A percentile compares a stretch with the other conserved stretches of the same genome.
phyloP scores from a whole-genome alignment of 2,888 invertebrate species.

The Ditula angustiorana region DNA sequence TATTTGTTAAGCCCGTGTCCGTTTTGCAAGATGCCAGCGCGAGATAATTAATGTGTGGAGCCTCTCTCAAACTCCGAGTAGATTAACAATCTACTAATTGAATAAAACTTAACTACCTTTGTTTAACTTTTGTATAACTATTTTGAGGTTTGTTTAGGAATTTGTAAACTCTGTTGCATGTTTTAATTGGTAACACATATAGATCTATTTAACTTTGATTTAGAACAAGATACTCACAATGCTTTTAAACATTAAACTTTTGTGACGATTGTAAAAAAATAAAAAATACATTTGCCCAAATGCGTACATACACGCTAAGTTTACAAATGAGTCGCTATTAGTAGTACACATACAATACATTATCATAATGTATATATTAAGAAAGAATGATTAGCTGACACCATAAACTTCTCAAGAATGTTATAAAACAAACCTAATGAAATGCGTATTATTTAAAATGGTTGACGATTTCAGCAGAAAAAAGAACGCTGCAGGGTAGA shows the following conservation, averaged over 20 bases:
- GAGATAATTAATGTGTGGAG: constrained; percentile 78
- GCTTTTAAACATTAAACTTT: neutral
- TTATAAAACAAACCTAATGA: too few relatives aligned
- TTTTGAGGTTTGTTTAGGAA: constrained; percentile 27
- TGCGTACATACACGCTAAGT: too few relatives aligned
- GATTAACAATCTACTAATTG: constrained; percentile 70
- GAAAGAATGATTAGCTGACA: too few relatives aligned
- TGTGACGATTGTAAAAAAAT: too few relatives aligned
- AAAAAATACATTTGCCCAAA: too few relatives aligned
- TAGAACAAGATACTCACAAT: neutral
- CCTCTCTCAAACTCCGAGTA: constrained; percentile 59
- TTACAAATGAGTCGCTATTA: too few relatives aligned
- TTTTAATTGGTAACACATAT: constrained; percentile 1
- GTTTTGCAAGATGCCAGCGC: constrained; percentile 71
- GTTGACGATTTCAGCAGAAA: too few relatives aligned
- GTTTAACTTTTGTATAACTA: constrained; percentile 27
- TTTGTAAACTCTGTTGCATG: constrained; percentile 10
- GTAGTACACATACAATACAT: too few relatives aligned
- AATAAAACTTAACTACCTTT: constrained; percentile 52
- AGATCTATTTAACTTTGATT: neutral
- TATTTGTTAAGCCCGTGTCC: constrained; percentile 79
- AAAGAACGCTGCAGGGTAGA: too few relatives aligned
- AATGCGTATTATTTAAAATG: too few relatives aligned
- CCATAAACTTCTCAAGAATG: too few relatives aligned
- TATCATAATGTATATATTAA: too few relatives aligned